A percentile compares a stretch with the other conserved stretches of the same genome.
Evolutionary conservation across 2,797 vertebrate species (phyloP).

Genomic region (Sebastiscus albofasciatus): DNA sequence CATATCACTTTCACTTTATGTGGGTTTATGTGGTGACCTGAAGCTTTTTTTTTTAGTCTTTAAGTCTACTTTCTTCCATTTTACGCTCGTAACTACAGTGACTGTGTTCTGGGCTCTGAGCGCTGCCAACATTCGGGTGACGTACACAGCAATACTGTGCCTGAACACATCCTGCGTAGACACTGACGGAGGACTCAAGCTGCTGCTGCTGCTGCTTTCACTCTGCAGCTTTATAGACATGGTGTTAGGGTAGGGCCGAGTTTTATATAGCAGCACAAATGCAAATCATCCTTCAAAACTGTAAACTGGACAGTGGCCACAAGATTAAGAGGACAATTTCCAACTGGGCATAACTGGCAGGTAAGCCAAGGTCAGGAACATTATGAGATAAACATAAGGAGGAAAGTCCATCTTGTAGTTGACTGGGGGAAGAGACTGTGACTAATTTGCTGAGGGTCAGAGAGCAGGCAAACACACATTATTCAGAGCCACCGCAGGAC

Average conservation of each 20-base stretch:
- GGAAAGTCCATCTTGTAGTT: conserved; percentile 68
- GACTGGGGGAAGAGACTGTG: conserved; percentile 71
- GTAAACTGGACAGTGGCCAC: conserved; percentile 38
- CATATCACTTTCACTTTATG: conserved; percentile 28
- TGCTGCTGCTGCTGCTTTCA: conserved; percentile 9
- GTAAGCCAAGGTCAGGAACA: conserved; percentile 74
- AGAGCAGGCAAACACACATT: conserved; percentile 82
- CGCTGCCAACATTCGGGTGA: conserved; percentile 1
- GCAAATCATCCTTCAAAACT: conserved; percentile 40
- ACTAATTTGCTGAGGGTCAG: conserved; percentile 81
- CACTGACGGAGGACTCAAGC: conserved; percentile 4
- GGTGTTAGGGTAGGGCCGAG: not conserved
- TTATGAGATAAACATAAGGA: conserved; percentile 78
- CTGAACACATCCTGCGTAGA: conserved; percentile 25
- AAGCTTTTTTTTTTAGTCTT: conserved; percentile 23
- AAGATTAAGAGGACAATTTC: conserved; percentile 61
- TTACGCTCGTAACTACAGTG: conserved; percentile 5
- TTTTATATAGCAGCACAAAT: conserved; percentile 14
- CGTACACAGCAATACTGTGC: not conserved
- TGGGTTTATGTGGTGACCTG: not conserved
- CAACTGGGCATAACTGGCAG: conserved; percentile 57
- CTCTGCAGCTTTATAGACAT: conserved; percentile 1
- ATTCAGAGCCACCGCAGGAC: conserved; percentile 78
- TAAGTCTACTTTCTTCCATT: conserved; percentile 19
- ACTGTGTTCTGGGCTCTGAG: not conserved